Evolutionary conservation across 2,888 invertebrate species (phyloP).

Genomic region (Thysanoteuthis rhombus): DNA sequence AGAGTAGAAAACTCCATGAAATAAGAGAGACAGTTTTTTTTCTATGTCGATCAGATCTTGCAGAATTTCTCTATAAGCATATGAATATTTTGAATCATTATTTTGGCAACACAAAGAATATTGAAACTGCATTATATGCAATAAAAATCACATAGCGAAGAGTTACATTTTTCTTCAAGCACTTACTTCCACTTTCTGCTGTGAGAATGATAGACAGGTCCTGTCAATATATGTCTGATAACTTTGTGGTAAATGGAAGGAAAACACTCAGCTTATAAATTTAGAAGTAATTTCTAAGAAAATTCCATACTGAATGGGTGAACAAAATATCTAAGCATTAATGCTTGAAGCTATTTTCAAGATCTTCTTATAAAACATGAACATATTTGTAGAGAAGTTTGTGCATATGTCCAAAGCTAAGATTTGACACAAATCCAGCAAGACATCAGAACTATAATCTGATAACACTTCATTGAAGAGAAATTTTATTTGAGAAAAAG

Average conservation of each 20-base stretch:
- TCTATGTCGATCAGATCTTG: too few relatives aligned
- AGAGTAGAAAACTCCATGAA: too few relatives aligned
- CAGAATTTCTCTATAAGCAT: too few relatives aligned
- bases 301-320: neutral
- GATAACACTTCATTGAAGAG: too few relatives aligned
- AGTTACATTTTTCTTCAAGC: neutral
- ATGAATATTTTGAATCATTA: neutral
- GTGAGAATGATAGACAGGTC: neutral
- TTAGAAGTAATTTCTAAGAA: neutral
- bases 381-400: neutral
- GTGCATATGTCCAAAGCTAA: too few relatives aligned
- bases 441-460: too few relatives aligned
- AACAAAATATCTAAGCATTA: neutral
- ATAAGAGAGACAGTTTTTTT: too few relatives aligned
- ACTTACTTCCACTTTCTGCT: neutral
- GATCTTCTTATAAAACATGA: neutral
- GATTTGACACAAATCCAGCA: too few relatives aligned
- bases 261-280: neutral
- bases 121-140: neutral
- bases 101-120: neutral
- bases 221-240: conserved; percentile 12
- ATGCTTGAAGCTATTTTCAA: neutral
- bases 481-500: too few relatives aligned
- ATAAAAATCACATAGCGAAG: neutral
- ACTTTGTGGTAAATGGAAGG: neutral